Conservation (phyloP, 2,113 vertebrate species). For the Indicator indicator region DNA sequence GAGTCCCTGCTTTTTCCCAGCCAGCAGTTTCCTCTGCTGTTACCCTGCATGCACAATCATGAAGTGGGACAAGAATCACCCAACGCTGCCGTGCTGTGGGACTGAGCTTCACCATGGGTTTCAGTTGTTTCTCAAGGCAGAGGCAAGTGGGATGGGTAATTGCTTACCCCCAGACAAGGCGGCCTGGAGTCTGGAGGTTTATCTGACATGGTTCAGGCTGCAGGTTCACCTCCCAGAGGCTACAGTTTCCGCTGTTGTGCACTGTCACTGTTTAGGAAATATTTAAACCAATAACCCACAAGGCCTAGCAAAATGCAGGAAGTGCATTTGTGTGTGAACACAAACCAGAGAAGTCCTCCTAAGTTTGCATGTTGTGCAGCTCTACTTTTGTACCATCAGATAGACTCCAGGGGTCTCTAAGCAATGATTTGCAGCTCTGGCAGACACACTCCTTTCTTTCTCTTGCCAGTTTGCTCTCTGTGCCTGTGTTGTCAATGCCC, state of each 20-base stretch:
- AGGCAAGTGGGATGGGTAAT: not conserved
- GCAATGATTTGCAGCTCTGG: not conserved
- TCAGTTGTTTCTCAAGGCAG: not conserved
- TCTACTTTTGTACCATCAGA: not conserved
- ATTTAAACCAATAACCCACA: not conserved
- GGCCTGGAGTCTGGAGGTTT: not conserved
- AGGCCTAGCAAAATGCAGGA: slow-evolving; percentile 14
- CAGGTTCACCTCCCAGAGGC: not conserved
- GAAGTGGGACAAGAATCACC: not conserved
- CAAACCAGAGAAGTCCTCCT: not conserved
- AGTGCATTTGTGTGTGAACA: not conserved
- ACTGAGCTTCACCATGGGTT: not conserved
- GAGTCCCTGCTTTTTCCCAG: not conserved
- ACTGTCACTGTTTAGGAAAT: not conserved
- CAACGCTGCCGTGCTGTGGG: not conserved
- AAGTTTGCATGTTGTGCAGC: not conserved
- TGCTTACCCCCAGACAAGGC: fast-evolving
- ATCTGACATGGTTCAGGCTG: not conserved
- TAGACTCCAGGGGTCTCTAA: not conserved
- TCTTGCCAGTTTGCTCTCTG: not conserved
- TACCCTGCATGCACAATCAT: fast-evolving
- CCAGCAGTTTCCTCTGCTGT: not conserved
- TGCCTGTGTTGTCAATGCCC: not conserved
- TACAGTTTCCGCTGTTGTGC: not conserved
- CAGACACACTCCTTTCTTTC: not conserved